Evolutionary conservation across 2,797 vertebrate species (phyloP).

Genomic region (Ceryle rudis): DNA sequence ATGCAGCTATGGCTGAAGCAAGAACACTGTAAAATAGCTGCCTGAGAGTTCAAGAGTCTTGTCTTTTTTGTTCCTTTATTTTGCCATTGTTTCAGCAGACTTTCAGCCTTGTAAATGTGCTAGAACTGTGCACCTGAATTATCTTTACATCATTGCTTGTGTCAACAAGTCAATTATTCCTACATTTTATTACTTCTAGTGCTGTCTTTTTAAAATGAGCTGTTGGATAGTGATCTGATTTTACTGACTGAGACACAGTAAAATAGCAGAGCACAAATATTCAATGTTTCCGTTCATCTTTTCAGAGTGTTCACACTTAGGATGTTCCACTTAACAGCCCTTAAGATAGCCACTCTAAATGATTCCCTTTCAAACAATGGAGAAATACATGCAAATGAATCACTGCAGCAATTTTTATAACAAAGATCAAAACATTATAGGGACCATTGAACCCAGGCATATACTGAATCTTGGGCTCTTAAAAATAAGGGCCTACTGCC

Average conservation of each 20-base stretch:
- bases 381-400: constrained; percentile 22
- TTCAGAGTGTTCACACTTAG: background rate
- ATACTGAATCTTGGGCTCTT: background rate
- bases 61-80: background rate
- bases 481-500: constrained; percentile 19
- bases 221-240: background rate
- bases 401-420: background rate
- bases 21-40: background rate
- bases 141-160: background rate
- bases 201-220: background rate
- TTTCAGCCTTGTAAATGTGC: background rate
- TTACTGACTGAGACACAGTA: background rate
- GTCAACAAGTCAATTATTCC: background rate
- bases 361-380: constrained; percentile 36
- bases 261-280: constrained; percentile 45
- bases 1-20: background rate
- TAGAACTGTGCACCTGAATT: background rate
- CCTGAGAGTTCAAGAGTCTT: background rate
- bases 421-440: constrained; percentile 15
- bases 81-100: background rate
- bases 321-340: constrained; percentile 29
- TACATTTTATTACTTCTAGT: background rate
- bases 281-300: constrained; percentile 48
- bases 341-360: constrained; percentile 29
- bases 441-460: background rate